A percentile compares a stretch with the other conserved stretches of the same genome.
Conservation (phyloP, 2,797 vertebrate genomes). For the Melanotaenia boesemani region DNA sequence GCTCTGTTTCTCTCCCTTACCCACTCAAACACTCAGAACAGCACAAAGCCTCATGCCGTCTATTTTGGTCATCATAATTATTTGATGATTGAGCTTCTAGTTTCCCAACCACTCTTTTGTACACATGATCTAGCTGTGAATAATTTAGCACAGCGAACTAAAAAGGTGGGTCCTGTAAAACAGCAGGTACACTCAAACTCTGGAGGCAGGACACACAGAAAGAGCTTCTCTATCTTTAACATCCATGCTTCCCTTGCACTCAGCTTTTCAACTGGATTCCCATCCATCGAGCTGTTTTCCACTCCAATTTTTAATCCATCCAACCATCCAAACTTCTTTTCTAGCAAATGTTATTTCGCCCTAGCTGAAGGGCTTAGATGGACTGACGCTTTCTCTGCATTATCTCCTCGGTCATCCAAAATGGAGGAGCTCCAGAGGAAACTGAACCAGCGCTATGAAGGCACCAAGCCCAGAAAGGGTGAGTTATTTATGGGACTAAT, state of each 20-base stretch:
- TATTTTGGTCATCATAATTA: constrained; percentile 81
- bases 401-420: constrained; percentile 28
- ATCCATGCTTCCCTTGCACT: constrained; percentile 36
- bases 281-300: constrained; percentile 19
- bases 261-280: constrained; percentile 33
- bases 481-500: constrained; percentile 39
- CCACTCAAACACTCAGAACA: constrained; percentile 36
- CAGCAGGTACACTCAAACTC: constrained; percentile 61
- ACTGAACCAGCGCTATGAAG: constrained; percentile 79
- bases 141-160: constrained; percentile 83
- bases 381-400: constrained; percentile 36
- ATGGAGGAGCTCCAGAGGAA: constrained; percentile 91
- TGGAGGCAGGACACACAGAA: constrained; percentile 49
- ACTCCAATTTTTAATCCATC: constrained; percentile 23
- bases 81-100: constrained; percentile 86
- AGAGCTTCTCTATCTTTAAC: constrained; percentile 40
- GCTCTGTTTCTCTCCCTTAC: constrained; percentile 28
- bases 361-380: constrained; percentile 42
- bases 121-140: constrained; percentile 84
- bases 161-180: constrained; percentile 66
- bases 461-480: constrained; percentile 88
- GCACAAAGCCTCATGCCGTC: constrained; percentile 41
- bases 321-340: constrained; percentile 26
- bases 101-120: constrained; percentile 85
- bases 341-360: constrained; percentile 28